These are phyloP conservation scores for Neocrepidodera transversa DNA, from an alignment of 2,888 invertebrate species.

Conservation along the genomic window DNA sequence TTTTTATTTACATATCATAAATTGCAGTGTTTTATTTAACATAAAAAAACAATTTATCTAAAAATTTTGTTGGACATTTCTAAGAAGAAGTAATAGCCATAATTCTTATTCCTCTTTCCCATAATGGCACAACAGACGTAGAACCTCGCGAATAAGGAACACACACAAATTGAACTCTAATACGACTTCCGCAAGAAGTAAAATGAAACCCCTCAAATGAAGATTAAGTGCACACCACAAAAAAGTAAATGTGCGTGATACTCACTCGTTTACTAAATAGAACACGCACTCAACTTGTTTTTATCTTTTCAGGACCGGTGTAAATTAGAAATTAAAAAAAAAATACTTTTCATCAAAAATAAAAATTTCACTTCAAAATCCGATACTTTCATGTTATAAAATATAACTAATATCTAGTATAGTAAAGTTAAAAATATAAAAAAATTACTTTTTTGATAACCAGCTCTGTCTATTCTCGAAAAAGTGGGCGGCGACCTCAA, in stretches of 20 bases:
- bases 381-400: too few relatives aligned
- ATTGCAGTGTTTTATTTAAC: too few relatives aligned
- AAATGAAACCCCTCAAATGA: slow-evolving; percentile 27
- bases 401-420: too few relatives aligned
- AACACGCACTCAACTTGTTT: slow-evolving; percentile 20
- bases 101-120: background rate
- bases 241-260: slow-evolving; percentile 29
- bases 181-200: slow-evolving; percentile 25
- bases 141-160: background rate
- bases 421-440: too few relatives aligned
- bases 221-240: slow-evolving; percentile 24
- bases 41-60: background rate
- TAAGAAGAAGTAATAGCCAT: background rate
- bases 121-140: background rate
- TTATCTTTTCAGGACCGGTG: slow-evolving; percentile 7
- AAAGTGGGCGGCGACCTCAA: background rate
- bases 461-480: background rate
- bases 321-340: background rate
- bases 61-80: background rate
- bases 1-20: too few relatives aligned
- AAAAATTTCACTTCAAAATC: too few relatives aligned
- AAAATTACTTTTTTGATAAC: too few relatives aligned
- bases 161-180: slow-evolving; percentile 22
- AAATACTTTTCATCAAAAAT: too few relatives aligned
- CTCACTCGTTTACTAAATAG: slow-evolving; percentile 17